Evolutionary conservation across 37 sponge, comb jelly and placozoan genomes (phyloP).

Genomic region (Cliona cf. orientalis): DNA sequence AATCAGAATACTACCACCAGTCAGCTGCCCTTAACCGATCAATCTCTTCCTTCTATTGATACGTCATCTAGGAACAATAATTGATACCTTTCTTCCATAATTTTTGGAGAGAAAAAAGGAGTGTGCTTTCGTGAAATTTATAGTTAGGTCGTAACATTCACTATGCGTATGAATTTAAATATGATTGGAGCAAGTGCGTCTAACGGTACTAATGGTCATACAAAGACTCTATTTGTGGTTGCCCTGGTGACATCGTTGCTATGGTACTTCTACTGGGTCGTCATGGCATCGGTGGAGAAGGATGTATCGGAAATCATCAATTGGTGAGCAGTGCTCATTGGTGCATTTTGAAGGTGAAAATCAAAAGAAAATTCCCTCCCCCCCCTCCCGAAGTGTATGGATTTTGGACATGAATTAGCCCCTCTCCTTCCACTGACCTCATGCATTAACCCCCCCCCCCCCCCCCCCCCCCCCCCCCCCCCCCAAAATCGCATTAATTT

Average conservation of each 20-base stretch:
- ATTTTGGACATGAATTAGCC: background rate
- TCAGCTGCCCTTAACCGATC: too few species aligned
- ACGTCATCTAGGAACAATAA: background rate
- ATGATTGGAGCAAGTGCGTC: too few species aligned
- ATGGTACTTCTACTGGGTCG: conserved; percentile 49
- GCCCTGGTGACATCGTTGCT: conserved; percentile 35
- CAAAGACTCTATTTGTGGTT: conserved; percentile 14
- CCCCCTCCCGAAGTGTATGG: background rate
- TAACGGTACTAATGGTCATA: too few species aligned
- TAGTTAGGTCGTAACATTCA: too few species aligned
- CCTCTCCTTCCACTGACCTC: background rate
- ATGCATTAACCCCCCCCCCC: background rate
- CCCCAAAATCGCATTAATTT: too few species aligned
- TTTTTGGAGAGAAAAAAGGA: background rate
- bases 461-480: background rate
- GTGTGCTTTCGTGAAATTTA: background rate
- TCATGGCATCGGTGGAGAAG: conserved; percentile 42
- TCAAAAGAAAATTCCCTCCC: background rate
- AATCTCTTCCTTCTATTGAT: background rate
- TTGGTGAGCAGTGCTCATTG: conserved; percentile 15
- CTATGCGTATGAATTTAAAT: too few species aligned
- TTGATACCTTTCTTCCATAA: background rate
- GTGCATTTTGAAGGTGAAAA: background rate
- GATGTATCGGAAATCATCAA: conserved; percentile 38
- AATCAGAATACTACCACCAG: too few species aligned